Base-by-base conservation (phyloP, 2,797 vertebrate species). In the Valencia hispanica region DNA sequence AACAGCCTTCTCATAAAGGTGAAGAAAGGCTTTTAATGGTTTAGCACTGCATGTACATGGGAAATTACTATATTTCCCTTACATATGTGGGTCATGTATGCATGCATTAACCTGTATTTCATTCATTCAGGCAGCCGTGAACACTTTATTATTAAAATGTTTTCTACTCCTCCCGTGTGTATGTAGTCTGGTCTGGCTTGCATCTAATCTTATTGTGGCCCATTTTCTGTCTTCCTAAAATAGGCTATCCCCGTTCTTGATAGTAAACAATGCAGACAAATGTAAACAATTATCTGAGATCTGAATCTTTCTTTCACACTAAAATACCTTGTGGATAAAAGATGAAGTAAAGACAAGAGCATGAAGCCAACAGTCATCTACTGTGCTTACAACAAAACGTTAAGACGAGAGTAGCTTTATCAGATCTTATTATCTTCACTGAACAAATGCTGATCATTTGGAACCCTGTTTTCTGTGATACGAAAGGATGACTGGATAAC, bases 151-250 rank as follows among this genome's bases (percentile, higher is more conserved):
- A 81, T 88, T 73, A 55, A 66, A 61, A 39, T 72, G 71, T 84
- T 90, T 84, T 77, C 65, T 20, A 80, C 73, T 82, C 18, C 2
- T 80, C 83, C 76, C 63, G 0, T 73, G 85, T 82, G 82, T 84
- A 78, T 90, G 88, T 74, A 72, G 72, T 86, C 65, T 83, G 50
- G 81, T 86, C 87, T 93, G 85, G 74, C 74, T 80, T 72, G 78
- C 57, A 79, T 79, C 85, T 93, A 86, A 91, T 94, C 90, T 92
- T 84, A 78, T 90, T 84, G 59, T 91, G 91, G 71, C 91, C 92
- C 88, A 92, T 79, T 95, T 91, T 80, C 70, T 50, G 76, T 70
- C 47, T 53, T 84, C 77, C 88, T 73, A 83, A 91, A 90, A 86
- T 89, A 90, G 83, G 88, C 86, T 61, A 68, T 84, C 63, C 68